These are phyloP conservation scores for Temnothorax ravouxi DNA, from an alignment of 2,888 invertebrate genomes.

Conservation along the genomic window DNA sequence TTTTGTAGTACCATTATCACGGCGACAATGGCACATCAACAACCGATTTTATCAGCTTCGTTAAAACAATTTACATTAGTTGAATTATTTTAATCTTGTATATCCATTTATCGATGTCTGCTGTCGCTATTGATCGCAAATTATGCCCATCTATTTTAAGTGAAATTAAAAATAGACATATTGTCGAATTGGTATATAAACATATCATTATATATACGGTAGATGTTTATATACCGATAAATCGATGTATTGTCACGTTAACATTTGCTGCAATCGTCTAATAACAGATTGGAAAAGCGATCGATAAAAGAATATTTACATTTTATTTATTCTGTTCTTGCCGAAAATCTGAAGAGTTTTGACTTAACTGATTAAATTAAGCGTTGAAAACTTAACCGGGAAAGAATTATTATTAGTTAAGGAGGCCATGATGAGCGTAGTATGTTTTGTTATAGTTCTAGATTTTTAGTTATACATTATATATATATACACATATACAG, in stretches of 20 bases:
- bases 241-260: neutral
- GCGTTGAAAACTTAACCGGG: conserved; percentile 19
- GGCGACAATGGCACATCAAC: conserved; percentile 1
- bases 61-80: conserved; percentile 8
- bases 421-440: conserved; percentile 69
- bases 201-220: neutral
- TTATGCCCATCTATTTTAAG: neutral
- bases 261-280: neutral
- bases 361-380: conserved; percentile 63
- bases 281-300: conserved; percentile 23
- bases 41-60: neutral
- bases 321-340: conserved; percentile 67
- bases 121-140: conserved; percentile 1
- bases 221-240: conserved; percentile 14
- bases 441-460: conserved; percentile 78
- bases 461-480: conserved; percentile 71
- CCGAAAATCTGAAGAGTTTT: conserved; percentile 64
- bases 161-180: conserved; percentile 6
- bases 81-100: conserved; percentile 7
- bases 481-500: conserved; percentile 49
- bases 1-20: neutral
- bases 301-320: conserved; percentile 13
- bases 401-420: conserved; percentile 50
- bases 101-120: neutral
- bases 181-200: neutral